A percentile compares a stretch with the other conserved stretches of the same genome.
Evolutionary conservation across 2,888 invertebrate genomes (phyloP).

Genomic region (Ormyrus labotus): DNA sequence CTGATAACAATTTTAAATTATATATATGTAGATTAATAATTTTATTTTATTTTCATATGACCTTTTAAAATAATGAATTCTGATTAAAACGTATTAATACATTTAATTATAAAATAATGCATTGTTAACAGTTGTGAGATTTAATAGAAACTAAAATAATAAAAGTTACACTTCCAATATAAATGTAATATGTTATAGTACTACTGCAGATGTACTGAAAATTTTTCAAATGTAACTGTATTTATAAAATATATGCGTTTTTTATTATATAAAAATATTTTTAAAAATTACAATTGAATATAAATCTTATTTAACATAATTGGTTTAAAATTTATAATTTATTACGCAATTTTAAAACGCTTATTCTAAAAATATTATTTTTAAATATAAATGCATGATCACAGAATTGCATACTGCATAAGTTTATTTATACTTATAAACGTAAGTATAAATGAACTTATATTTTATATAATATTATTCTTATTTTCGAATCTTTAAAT

Average conservation of each 20-base stretch:
- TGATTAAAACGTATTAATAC: background rate
- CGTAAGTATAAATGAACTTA: slow-evolving; percentile 3
- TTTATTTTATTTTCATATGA: no score
- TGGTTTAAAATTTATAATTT: slow-evolving; percentile 7
- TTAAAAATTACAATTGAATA: slow-evolving; percentile 8
- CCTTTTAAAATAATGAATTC: no score
- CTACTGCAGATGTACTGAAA: slow-evolving; percentile 1
- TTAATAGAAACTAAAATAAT: slow-evolving; percentile 6
- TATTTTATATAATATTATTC: background rate
- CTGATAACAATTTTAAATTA: no score
- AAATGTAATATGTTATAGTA: background rate
- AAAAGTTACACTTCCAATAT: slow-evolving; percentile 3
- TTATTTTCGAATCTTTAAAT: background rate
- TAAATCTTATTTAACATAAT: slow-evolving; percentile 20
- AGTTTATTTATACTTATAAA: background rate
- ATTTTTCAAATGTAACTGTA: slow-evolving; percentile 26
- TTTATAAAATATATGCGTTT: slow-evolving; percentile 18
- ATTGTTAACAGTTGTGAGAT: background rate
- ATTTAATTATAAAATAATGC: background rate
- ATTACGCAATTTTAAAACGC: no score
- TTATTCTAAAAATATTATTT: no score
- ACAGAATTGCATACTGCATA: background rate
- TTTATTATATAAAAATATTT: slow-evolving; percentile 41
- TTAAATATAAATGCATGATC: background rate
- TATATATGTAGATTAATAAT: no score